Evolutionary conservation across 2,888 invertebrate species (phyloP), one percentile per base, ranked within the genome.

Genomic region (Opisthograptis luteolata): DNA sequence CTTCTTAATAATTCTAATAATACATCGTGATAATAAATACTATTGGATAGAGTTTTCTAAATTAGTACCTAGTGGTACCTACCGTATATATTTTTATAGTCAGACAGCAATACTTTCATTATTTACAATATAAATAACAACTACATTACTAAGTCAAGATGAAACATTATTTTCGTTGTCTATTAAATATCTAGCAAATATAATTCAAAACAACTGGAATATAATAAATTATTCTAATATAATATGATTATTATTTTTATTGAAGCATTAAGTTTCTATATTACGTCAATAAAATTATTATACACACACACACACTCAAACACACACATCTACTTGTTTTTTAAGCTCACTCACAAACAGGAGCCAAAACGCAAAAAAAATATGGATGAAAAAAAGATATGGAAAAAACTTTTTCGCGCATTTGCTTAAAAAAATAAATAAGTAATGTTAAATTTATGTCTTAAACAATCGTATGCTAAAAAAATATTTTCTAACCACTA

Each of bases 81-180:
- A 28, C 8, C 22, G 32, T 22, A 15, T 59, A 50, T 45, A 54
- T 50, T 54, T 65, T 76, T 76, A 76, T 76, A 73, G 76, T 76
- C 76, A 60, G 68, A 60, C 76, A 75, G 75, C 75, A 75, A 70
- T 54, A 56, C 51, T 61, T 64, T 58, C 50, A 51, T 50, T 46
- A 58, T 66, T 28, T 55, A 62, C 62, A 53, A 44, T n/a, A 36
- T 43, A 40, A 14, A 6, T 30, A 10, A 31, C 28, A 7, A 12
- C 17, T 45, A 22, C 7, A 15, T 19, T 12, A 30, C 36, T 32
- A 17, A 22, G 8, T 22, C 2, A 25, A 10, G 10, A 25, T 10
- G 1, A 28, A 13, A 32, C 14, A 14, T 9, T 6, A 36, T 10
- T 22, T 41, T 48, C 34, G 46, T 34, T 39, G 45, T 46, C 13